Conservation (phyloP, 2,113 vertebrate genomes). For the Anguilla japonica region DNA sequence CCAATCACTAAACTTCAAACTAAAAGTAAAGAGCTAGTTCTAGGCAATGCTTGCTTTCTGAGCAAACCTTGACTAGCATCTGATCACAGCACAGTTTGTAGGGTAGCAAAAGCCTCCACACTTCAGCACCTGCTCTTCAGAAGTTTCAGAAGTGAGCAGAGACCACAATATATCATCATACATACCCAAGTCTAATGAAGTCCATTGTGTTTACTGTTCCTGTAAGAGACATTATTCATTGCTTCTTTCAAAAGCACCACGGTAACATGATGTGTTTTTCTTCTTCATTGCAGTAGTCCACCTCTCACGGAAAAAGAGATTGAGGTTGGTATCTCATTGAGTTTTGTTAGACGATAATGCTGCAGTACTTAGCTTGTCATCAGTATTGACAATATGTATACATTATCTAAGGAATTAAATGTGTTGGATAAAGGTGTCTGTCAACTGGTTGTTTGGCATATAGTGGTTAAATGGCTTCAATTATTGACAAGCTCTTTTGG, state of each 20-base stretch:
- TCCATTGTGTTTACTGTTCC: neutral
- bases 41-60: neutral
- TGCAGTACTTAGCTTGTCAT: neutral
- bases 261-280: slow-evolving; percentile 1
- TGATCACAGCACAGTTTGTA: neutral
- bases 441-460: neutral
- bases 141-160: neutral
- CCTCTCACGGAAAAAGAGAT: slow-evolving; percentile 95
- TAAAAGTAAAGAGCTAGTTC: neutral
- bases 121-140: neutral
- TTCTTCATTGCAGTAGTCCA: slow-evolving; percentile 79
- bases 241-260: neutral
- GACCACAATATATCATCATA: neutral
- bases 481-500: neutral
- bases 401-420: no score
- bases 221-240: neutral
- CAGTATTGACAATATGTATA: no score
- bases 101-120: neutral
- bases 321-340: slow-evolving; percentile 77
- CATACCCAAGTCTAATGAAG: neutral
- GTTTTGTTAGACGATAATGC: neutral
- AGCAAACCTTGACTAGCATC: neutral
- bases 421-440: no score
- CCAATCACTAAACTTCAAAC: no score
- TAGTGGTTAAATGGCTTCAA: neutral